These are phyloP conservation scores for Hydrotaea diabolus DNA, from an alignment of 2,888 invertebrate genomes.

Conservation along the genomic window DNA sequence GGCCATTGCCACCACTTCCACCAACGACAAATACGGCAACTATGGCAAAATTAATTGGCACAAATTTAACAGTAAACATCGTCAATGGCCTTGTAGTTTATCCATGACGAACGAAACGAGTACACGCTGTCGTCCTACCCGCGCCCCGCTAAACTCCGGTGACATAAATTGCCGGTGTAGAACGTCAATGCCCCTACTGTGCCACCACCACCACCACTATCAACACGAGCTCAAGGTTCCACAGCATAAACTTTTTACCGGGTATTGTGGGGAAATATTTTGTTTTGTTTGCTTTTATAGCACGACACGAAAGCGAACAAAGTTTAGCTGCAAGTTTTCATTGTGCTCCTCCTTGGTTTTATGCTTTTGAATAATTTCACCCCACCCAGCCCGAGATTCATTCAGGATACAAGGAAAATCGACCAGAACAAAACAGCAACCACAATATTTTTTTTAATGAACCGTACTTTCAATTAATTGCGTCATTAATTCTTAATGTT, in stretches of 20 bases:
- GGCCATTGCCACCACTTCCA: not conserved
- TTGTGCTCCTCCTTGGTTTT: not conserved
- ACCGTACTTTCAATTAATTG: conserved; percentile 55
- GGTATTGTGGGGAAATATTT: not conserved
- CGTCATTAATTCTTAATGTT: conserved; percentile 56
- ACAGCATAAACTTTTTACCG: not conserved
- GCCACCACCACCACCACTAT: not conserved
- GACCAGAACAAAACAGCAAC: not conserved
- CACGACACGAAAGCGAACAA: conserved; percentile 1
- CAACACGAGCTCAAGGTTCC: not conserved
- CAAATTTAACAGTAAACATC: conserved; percentile 46
- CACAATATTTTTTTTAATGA: conserved; percentile 42
- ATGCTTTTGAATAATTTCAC: not conserved
- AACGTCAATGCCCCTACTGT: not conserved
- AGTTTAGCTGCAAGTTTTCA: not conserved
- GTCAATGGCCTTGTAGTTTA: conserved; percentile 51
- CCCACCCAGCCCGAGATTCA: not conserved
- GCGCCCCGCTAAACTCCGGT: not conserved
- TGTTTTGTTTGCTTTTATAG: conserved; percentile 16
- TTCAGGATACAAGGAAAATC: not conserved
- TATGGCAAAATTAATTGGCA: conserved; percentile 53
- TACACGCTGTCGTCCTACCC: too few species aligned
- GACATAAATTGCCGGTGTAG: not conserved
- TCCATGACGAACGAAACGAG: not conserved
- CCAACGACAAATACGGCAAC: not conserved